Evolutionary conservation across 2,113 vertebrate genomes (phyloP), one percentile per base, ranked within the genome.

Genomic region (Corythaeola cristata): DNA sequence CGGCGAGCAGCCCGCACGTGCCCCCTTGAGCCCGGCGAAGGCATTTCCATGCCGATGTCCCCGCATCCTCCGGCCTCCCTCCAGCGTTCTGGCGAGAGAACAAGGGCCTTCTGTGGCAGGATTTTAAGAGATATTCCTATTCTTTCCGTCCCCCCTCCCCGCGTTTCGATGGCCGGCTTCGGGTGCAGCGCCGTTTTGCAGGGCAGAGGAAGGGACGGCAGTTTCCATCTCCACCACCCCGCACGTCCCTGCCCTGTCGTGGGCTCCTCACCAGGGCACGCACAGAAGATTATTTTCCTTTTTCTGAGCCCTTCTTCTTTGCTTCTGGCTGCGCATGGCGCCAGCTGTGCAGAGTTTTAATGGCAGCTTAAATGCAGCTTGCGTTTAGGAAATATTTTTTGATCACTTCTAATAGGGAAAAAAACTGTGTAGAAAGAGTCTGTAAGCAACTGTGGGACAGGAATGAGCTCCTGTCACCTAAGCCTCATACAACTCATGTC

Each of bases 11-110:
- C 39, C 39, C 39, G 39, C 88, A 60, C 39, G 81, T n/a, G 94
- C 85, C 90, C 85, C 64, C 92, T 56, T 78, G 95, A 93, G 95
- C 92, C 76, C 88, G 44, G 83, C 14, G 30, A 22, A 47, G 85
- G 94, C 58, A 95, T 88, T 64, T 32, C 41, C 56, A 1, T 11
- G 11, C 60, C 4, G 22, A 9, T 11, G 59, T 85, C 62, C 45
- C 17, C 37, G 2, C 83, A 12, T 35, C 49, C 50, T 39, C 24
- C 27, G 6, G 3, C 88, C 66, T 49, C 13, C 64, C 60, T 9
- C 21, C 24, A 6, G 39, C 71, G 26, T 30, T 2, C 30, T 28
- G 30, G 6, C 19, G 76, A 3, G 2, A 0, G 6, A n/a, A 26
- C 41, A 83, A 32, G 12, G 22, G 28, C 24, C 6, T 73, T 45